phyloP scores from a whole-genome alignment of 1,140 invertebrate species.

The Drosophila yakuba region DNA sequence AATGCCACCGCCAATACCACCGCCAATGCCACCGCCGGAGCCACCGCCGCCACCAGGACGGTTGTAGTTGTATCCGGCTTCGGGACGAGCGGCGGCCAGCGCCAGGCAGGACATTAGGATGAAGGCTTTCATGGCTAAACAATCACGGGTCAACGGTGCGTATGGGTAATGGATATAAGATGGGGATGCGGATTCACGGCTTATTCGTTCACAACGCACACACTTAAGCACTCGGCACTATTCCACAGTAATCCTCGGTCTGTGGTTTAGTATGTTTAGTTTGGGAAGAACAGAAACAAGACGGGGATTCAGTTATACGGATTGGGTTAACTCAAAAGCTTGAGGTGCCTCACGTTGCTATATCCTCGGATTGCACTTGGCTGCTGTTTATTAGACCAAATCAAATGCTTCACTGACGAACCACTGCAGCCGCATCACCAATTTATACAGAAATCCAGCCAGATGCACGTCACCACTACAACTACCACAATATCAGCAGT shows the following conservation, averaged over 20 bases:
- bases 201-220: slow-evolving; percentile 33
- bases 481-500: slow-evolving; percentile 28
- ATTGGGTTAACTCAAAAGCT: slow-evolving; percentile 9
- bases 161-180: slow-evolving; percentile 32
- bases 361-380: slow-evolving; percentile 70
- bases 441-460: slow-evolving; percentile 83
- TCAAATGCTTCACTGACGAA: slow-evolving; percentile 85
- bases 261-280: slow-evolving; percentile 36
- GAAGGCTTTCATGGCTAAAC: slow-evolving; percentile 83
- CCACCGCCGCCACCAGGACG: slow-evolving; percentile 85
- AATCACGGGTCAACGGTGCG: slow-evolving; percentile 48
- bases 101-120: slow-evolving; percentile 87
- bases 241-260: slow-evolving; percentile 83
- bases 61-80: slow-evolving; percentile 87
- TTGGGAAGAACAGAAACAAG: slow-evolving; percentile 25
- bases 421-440: slow-evolving; percentile 79
- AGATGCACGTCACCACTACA: slow-evolving; percentile 59
- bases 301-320: slow-evolving; percentile 31
- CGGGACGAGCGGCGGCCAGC: slow-evolving; percentile 86
- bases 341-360: slow-evolving; percentile 62
- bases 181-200: slow-evolving; percentile 17
- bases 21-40: slow-evolving; percentile 59
- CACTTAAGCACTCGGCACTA: slow-evolving; percentile 62
- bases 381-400: slow-evolving; percentile 84
- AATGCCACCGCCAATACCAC: slow-evolving; percentile 48